phyloP scores from a whole-genome alignment of 2,797 vertebrate genomes.

The Fringilla coelebs region DNA sequence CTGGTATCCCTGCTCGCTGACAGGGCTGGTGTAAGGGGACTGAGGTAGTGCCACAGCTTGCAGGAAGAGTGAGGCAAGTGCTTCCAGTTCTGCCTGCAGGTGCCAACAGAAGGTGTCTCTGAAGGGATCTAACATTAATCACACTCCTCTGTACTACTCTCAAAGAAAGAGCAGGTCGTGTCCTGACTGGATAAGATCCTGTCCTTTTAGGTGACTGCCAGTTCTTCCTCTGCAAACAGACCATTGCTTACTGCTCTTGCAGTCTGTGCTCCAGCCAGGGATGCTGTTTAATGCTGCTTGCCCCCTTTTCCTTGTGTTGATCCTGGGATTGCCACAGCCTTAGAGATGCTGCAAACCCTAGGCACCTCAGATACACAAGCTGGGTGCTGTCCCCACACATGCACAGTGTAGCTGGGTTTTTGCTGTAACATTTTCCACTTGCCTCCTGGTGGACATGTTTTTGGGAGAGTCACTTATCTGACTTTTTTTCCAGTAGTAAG shows the following conservation, averaged over 20 bases:
- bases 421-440: not conserved
- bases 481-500: not conserved
- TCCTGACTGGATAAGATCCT: not conserved
- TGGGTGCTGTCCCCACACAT: not conserved
- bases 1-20: rapidly evolving
- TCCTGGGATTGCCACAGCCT: not conserved
- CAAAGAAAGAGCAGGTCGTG: not conserved
- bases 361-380: not conserved
- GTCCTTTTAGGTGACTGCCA: not conserved
- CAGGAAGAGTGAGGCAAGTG: not conserved
- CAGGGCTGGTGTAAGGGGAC: not conserved
- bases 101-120: not conserved
- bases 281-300: not conserved
- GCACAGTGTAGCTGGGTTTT: not conserved
- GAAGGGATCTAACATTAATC: not conserved
- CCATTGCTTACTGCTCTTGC: not conserved
- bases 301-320: not conserved
- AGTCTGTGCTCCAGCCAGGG: not conserved
- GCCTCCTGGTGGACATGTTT: not conserved
- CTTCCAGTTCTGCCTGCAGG: not conserved
- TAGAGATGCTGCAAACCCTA: not conserved
- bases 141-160: not conserved
- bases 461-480: not conserved
- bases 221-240: not conserved
- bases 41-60: not conserved